Conservation (phyloP, 1,140 invertebrate genomes). For the Xylocopa sonorina region DNA sequence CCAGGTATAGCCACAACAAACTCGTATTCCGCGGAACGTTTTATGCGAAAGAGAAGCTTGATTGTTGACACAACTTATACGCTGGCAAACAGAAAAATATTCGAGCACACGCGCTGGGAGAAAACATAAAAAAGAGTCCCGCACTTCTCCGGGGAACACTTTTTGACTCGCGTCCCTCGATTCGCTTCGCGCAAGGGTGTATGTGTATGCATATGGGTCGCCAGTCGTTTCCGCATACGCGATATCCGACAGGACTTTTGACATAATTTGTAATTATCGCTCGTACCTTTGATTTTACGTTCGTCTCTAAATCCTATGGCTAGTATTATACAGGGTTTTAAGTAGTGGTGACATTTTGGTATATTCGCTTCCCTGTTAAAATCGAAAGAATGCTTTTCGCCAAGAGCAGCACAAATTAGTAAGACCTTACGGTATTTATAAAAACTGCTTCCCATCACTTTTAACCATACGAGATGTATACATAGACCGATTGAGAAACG, state of each 20-base stretch:
- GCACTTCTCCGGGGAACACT: not conserved
- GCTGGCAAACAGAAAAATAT: slow-evolving; percentile 25
- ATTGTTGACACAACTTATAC: slow-evolving; percentile 41
- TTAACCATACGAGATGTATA: not conserved
- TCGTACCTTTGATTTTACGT: slow-evolving; percentile 1
- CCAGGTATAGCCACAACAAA: not conserved
- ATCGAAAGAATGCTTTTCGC: not conserved
- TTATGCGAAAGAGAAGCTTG: slow-evolving; percentile 6
- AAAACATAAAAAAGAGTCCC: not conserved
- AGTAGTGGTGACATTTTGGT: slow-evolving; percentile 1
- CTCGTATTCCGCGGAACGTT: slow-evolving; percentile 24
- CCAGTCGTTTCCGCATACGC: slow-evolving; percentile 6
- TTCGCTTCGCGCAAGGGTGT: not conserved
- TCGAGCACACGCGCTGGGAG: slow-evolving; percentile 3
- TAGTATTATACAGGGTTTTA: slow-evolving; percentile 22
- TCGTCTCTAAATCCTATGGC: not conserved
- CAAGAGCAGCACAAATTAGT: not conserved
- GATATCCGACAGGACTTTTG: slow-evolving; percentile 22
- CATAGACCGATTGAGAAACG: slow-evolving; percentile 11
- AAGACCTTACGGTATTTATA: not conserved
- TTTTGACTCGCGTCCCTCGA: not conserved
- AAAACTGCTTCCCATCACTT: not conserved
- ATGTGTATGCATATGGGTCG: too few species aligned
- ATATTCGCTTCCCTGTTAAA: not conserved
- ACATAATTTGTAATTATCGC: slow-evolving; percentile 1